Base-by-base conservation (phyloP, 2,888 invertebrate genomes). In the Eueremaeus valkanovi region DNA sequence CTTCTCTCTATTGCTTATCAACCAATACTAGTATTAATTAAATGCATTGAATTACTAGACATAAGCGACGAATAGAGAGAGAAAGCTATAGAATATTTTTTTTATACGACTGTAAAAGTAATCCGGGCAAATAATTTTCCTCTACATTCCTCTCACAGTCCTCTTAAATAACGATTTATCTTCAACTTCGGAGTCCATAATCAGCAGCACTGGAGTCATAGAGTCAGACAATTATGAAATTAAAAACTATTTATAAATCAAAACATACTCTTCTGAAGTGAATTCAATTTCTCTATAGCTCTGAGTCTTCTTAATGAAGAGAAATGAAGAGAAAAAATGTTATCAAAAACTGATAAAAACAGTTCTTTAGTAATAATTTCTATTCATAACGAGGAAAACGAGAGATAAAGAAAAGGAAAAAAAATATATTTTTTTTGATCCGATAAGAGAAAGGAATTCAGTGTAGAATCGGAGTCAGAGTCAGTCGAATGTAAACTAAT, bases 41-140 rank as follows among this genome's bases (percentile, higher is more conserved):
- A 51, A 51, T 51, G 51, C 51, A 51, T 21, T 51, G 51, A n/a
- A 51, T 51, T n/a, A 21, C 51, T 51, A 51, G 21, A 51, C 51
- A 51, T 45, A 45, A 45, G 45, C 45, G 45, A 45, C 18, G 11
- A 45, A 45, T 16, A 45, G 45, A 16, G 45, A 45, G 16, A 45
- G 45, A 45, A 16, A 45, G 45, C 6, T 18, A 6, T n/a, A n/a
- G n/a, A n/a, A n/a, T n/a, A n/a, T n/a, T n/a, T n/a, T n/a, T n/a
- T n/a, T n/a, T n/a, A n/a, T n/a, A n/a, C n/a, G n/a, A n/a, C n/a
- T n/a, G n/a, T n/a, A n/a, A n/a, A 45, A 45, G 3, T 45, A 45
- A 45, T 45, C 45, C 45, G 3, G 18, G n/a, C 9, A 45, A 45
- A 45, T 45, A 45, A 45, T 45, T 45, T 45, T 45, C 16, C 16